Percentiles rank a stretch among this genome's conserved stretches.
Conservation (phyloP, 2,797 vertebrate species). For the Gephyroberyx darwinii region DNA sequence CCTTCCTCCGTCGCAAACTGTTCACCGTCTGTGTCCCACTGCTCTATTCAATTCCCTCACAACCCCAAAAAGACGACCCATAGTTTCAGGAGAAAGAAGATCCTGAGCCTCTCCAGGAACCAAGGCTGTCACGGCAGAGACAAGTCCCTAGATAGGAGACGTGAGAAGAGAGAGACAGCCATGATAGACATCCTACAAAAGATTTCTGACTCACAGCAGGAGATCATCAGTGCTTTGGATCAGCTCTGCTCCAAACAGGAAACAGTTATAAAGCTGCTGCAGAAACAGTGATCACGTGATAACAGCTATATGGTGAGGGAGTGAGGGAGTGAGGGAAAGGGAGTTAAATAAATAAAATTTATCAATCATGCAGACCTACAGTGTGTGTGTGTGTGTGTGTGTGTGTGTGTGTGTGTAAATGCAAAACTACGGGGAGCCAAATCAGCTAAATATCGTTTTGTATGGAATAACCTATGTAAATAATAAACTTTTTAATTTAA, state of each 20-base stretch:
- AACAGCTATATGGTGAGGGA: not conserved
- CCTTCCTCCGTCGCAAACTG: not conserved
- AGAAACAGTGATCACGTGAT: slow-evolving; percentile 18
- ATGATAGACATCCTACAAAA: slow-evolving; percentile 17
- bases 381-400: too few relatives aligned
- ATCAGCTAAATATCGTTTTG: too few relatives aligned
- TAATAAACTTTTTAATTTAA: too few relatives aligned
- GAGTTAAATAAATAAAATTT: too few relatives aligned
- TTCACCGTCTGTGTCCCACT: not conserved
- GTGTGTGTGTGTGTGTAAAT: too few relatives aligned
- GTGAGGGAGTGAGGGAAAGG: too few relatives aligned
- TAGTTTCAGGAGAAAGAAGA: not conserved
- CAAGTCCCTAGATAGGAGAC: slow-evolving; percentile 21
- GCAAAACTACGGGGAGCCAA: too few relatives aligned
- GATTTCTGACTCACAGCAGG: slow-evolving; percentile 34
- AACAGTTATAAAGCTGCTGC: slow-evolving; percentile 27
- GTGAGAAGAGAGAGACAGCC: slow-evolving; percentile 30
- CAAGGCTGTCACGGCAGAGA: slow-evolving; percentile 4
- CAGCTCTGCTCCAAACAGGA: not conserved
- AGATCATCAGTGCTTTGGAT: not conserved
- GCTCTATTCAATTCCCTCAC: not conserved
- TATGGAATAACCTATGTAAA: too few relatives aligned
- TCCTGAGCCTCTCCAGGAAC: not conserved
- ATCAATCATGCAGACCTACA: too few relatives aligned
- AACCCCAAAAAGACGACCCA: not conserved